Evolutionary conservation across 2,888 invertebrate genomes (phyloP), one percentile per base, ranked within the genome.

Genomic region (Aphidoletes aphidimyza): DNA sequence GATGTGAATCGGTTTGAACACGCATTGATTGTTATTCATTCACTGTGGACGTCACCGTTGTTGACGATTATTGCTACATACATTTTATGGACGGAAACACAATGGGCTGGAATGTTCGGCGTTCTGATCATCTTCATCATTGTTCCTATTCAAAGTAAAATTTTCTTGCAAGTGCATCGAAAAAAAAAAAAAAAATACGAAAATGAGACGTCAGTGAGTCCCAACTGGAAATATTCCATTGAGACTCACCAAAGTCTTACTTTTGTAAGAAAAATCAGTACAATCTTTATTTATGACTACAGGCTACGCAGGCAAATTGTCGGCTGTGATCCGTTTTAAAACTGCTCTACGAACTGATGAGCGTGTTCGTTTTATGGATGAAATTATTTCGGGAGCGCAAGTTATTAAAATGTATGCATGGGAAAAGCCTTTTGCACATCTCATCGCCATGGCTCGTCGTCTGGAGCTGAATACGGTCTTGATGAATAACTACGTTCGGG

Each of bases 371-470:
- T 89, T 95, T 19, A 95, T 95, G 95, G 94, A 94, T 87, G 96
- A 94, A 88, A 92, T 94, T 84, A 91, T 94, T 59, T 91, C 91
- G 0, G 94, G 93, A 0, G 93, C 94, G 86, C 91, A 93, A 86
- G 95, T 97, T 1, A 95, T 97, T 86, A 97, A 97, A 91, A 96
- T 97, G 96, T 97, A 96, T 88, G 95, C 96, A 0, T 97, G 97
- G 94, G 97, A 97, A 89, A 94, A 93, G 87, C 95, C 96, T 0
- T 97, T 97, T 88, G 94, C 94, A 83, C 92, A 93, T 86, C 91
- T 96, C 30, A 94, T 97, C 1, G 92, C 92, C 14, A 87, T 91
- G 36, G 93, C 95, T 3, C 90, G 97, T 87, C 92, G 91, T n/a
- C 93, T 92, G 87, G 93, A 92, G 87, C 78, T 93, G 84, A 91